Evolutionary conservation across 2,113 vertebrate genomes (phyloP).

Genomic region (Perccottus glenii): DNA sequence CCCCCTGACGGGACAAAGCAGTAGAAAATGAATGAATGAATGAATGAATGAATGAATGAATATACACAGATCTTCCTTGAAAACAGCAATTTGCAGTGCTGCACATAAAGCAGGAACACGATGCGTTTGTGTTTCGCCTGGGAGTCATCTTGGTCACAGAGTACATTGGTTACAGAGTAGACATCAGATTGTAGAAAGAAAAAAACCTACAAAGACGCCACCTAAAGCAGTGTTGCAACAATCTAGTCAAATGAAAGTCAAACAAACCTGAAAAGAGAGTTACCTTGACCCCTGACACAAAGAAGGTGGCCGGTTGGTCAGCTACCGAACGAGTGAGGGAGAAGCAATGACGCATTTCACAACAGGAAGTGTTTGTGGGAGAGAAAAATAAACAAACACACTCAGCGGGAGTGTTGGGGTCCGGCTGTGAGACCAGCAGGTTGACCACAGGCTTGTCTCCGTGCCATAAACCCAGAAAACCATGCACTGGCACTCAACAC

Average conservation of each 20-base stretch:
- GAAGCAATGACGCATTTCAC: conserved; percentile 36
- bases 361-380: conserved; percentile 23
- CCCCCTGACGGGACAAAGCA: too few relatives aligned
- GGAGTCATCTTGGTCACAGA: conserved; percentile 28
- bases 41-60: too few relatives aligned
- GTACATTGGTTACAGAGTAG: conserved; percentile 22
- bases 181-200: conserved; percentile 14
- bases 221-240: conserved; percentile 16
- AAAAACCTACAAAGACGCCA: conserved; percentile 36
- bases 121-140: conserved; percentile 17
- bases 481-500: background rate
- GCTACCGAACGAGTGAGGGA: conserved; percentile 11
- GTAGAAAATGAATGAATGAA: too few relatives aligned
- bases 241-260: conserved; percentile 1
- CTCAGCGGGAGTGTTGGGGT: conserved; percentile 25
- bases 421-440: conserved; percentile 26
- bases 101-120: conserved; percentile 6
- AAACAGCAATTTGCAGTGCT: conserved; percentile 11
- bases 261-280: conserved; percentile 5
- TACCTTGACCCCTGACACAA: conserved; percentile 5
- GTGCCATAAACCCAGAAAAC: conserved; percentile 3
- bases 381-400: conserved; percentile 35
- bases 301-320: conserved; percentile 11
- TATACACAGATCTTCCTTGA: conserved; percentile 1
- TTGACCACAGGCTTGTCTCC: background rate